phyloP scores from a whole-genome alignment of 1,140 invertebrate species.

The Drosophila ananassae region DNA sequence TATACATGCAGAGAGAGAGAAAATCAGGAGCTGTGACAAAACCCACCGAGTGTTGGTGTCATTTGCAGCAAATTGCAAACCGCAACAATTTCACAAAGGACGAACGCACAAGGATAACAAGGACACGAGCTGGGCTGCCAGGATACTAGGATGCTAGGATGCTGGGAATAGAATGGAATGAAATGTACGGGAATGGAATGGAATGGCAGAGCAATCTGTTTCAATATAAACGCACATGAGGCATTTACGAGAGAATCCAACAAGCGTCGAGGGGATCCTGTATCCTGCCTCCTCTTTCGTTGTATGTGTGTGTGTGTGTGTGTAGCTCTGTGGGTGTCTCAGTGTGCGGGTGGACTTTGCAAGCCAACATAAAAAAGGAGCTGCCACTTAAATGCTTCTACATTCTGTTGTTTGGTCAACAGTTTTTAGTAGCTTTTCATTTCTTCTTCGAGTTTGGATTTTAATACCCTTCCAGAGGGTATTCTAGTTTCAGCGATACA shows the following conservation, averaged over 20 bases:
- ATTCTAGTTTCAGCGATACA: too few species aligned
- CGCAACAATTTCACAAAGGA: conserved; percentile 82
- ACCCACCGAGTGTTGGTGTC: conserved; percentile 54
- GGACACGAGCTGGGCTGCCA: not conserved
- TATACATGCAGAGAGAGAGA: not conserved
- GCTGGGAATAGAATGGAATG: conserved; percentile 26
- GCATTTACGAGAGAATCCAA: conserved; percentile 73
- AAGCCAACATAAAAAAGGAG: conserved; percentile 12
- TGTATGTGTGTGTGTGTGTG: not conserved
- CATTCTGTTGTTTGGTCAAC: conserved; percentile 67
- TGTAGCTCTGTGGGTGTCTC: conserved; percentile 8
- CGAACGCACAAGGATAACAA: conserved; percentile 16
- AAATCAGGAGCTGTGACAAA: conserved; percentile 17
- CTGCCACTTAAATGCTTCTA: conserved; percentile 72
- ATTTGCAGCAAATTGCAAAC: conserved; percentile 83
- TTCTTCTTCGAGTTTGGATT: not conserved
- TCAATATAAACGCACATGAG: conserved; percentile 84
- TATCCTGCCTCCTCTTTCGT: not conserved
- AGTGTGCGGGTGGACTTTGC: conserved; percentile 14
- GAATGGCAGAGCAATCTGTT: conserved; percentile 81
- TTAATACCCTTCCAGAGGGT: not conserved
- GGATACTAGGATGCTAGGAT: not conserved
- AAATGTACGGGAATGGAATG: conserved; percentile 27
- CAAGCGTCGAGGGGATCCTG: conserved; percentile 51
- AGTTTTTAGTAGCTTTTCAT: conserved; percentile 41